phyloP scores from a whole-genome alignment of 2,113 vertebrate genomes.

The Delphinapterus leucas region DNA sequence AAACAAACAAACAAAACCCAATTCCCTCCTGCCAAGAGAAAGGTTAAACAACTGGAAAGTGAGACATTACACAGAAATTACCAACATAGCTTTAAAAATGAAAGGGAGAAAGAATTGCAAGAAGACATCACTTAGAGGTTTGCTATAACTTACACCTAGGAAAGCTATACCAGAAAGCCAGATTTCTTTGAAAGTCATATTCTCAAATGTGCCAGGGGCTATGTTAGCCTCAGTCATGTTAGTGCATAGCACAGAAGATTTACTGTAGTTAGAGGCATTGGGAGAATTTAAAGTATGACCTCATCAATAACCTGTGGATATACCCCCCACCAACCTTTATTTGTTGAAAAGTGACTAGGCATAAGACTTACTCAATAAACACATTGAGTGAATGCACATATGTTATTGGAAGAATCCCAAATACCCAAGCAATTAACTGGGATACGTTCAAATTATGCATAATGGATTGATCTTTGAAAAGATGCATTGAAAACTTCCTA shows the following conservation, averaged over 20 bases:
- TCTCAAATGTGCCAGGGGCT: neutral
- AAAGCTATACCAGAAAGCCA: neutral
- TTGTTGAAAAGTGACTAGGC: neutral
- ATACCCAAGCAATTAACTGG: neutral
- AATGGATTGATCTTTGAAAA: neutral
- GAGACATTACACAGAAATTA: neutral
- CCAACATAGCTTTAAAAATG: neutral
- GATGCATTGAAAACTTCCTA: neutral
- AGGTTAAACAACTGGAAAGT: conserved; percentile 4
- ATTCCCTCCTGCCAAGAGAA: neutral
- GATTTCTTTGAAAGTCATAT: neutral
- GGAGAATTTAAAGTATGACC: neutral
- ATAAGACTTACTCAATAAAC: neutral
- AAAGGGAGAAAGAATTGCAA: neutral
- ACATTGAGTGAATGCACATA: neutral
- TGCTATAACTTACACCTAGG: neutral
- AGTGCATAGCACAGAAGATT: neutral
- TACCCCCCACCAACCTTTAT: neutral
- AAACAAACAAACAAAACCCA: conserved; percentile 22
- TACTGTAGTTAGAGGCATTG: neutral
- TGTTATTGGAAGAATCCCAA: neutral
- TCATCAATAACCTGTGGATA: neutral
- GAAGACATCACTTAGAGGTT: neutral
- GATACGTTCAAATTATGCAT: neutral
- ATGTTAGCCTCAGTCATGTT: neutral